phyloP scores from a whole-genome alignment of 37 sponge, comb jelly and placozoan genomes.

The Dysidea cf. avara region DNA sequence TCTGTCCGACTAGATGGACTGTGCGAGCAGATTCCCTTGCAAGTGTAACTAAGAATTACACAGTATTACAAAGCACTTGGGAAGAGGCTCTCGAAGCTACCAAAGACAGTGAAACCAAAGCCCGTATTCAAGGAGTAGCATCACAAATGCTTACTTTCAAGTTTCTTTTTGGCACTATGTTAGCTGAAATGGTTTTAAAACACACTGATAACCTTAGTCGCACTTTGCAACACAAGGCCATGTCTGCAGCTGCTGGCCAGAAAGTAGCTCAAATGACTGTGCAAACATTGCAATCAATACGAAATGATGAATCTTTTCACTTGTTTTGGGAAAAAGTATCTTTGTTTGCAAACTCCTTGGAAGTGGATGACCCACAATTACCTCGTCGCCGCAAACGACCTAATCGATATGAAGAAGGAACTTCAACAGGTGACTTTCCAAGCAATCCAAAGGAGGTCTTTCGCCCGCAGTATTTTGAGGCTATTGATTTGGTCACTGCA shows the following conservation, averaged over 20 bases:
- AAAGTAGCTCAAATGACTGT: too few species aligned
- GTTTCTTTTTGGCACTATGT: conserved; percentile 47
- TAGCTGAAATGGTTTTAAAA: conserved; percentile 55
- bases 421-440: conserved; percentile 22
- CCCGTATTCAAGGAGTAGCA: conserved; percentile 53
- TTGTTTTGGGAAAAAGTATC: too few species aligned
- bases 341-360: background rate
- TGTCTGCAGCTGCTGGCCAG: too few species aligned
- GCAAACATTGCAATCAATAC: too few species aligned
- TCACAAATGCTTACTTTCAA: conserved; percentile 61
- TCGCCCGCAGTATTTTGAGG: too few species aligned
- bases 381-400: conserved; percentile 11
- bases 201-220: conserved; percentile 78
- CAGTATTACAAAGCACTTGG: conserved; percentile 36
- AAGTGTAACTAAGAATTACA: conserved; percentile 44
- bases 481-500: conserved; percentile 38
- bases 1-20: conserved; percentile 57
- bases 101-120: conserved; percentile 57
- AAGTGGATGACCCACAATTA: conserved; percentile 10
- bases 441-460: conserved; percentile 5
- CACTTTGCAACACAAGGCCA: conserved; percentile 66
- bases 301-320: too few species aligned
- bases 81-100: too few species aligned
- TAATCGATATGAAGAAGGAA: too few species aligned
- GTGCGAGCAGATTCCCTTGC: conserved; percentile 37